These are phyloP conservation scores for Ethmia dodecea DNA, from an alignment of 2,888 invertebrate species.

Conservation along the genomic window DNA sequence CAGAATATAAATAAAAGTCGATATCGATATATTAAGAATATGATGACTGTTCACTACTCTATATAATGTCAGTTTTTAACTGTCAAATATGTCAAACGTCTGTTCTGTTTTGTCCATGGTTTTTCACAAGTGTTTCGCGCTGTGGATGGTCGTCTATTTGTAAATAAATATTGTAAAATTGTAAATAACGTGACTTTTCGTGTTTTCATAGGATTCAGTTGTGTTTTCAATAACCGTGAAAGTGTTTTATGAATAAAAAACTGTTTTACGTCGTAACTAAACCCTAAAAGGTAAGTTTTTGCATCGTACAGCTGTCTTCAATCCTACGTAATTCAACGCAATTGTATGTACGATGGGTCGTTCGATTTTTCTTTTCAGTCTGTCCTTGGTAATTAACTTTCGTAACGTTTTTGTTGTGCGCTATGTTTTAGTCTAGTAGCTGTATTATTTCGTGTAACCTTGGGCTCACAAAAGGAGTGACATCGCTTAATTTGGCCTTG, in stretches of 20 bases:
- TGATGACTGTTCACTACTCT: neutral
- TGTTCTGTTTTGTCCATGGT: constrained; percentile 37
- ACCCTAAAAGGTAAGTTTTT: constrained; percentile 42
- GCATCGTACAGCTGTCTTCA: constrained; percentile 24
- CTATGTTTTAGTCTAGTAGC: constrained; percentile 18
- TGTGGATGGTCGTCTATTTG: constrained; percentile 55
- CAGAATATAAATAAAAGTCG: no score
- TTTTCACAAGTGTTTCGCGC: constrained; percentile 44
- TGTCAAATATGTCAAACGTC: constrained; percentile 6
- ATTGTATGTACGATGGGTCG: constrained; percentile 18
- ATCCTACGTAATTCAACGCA: constrained; percentile 13
- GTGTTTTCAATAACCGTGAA: constrained; percentile 29
- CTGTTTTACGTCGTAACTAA: constrained; percentile 20
- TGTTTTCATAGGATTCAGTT: constrained; percentile 22
- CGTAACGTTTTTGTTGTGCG: constrained; percentile 24
- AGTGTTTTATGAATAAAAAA: constrained; percentile 49
- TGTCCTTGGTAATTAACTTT: constrained; percentile 17
- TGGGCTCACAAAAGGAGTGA: constrained; percentile 38
- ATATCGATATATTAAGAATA: neutral
- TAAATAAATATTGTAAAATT: constrained; percentile 50
- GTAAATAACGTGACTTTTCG: constrained; percentile 43
- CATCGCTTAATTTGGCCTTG: constrained; percentile 45
- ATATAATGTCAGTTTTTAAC: neutral
- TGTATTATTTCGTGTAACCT: constrained; percentile 46
- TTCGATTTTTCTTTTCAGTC: constrained; percentile 19